Base-by-base conservation (phyloP, 2,797 vertebrate species). In the Aldrovandia affinis region DNA sequence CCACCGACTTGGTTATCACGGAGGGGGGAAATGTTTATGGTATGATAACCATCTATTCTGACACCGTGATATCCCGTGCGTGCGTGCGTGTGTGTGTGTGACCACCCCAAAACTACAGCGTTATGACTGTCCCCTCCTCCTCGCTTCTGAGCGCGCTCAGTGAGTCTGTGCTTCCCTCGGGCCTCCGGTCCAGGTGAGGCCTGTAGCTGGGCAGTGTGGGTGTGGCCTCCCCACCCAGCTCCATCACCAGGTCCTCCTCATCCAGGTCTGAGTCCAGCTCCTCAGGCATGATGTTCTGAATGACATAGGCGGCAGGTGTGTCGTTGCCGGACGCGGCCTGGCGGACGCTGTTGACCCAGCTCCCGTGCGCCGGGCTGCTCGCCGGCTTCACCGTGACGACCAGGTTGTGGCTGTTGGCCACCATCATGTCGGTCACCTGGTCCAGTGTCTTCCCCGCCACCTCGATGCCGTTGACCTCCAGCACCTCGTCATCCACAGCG, bases 351-450 rank as follows among this genome's bases (percentile, higher is more conserved):
- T 33, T 39, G 33, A 36, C 33, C 68, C 30, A 39, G 33, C 33
- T 14, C 30, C 15, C 15, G 18, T 14, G 8, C 68, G 14, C 15
- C 68, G 96, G 95, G 88, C 96, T n/a, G n/a, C n/a, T 95, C 63
- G 94, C 95, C 0, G 95, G 96, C 88, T 95, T 96, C 81, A 96
- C 96, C 0, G 96, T 96, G 88, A 96, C 91, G 18, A 96, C 95
- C 84, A 96, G 94, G 81, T 96, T 96, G 88, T 96, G 95, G 90
- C 96, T 96, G 88, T 96, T 96, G 85, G 96, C 96, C 28, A 96
- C 96, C 96, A 96, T 96, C 96, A 96, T 96, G 91, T 96, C 95
- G 75, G 96, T 96, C 85, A 96, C 96, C 87, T 96, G 96, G 87
- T 96, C 95, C 0, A 96, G 92, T 9, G 95, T 96, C 88, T 96